Evolutionary conservation across 30 jellyfish, hydroid and myxozoan species (phyloP), one percentile per base, ranked within the genome.

Genomic region (Calvadosia cruxmelitensis): DNA sequence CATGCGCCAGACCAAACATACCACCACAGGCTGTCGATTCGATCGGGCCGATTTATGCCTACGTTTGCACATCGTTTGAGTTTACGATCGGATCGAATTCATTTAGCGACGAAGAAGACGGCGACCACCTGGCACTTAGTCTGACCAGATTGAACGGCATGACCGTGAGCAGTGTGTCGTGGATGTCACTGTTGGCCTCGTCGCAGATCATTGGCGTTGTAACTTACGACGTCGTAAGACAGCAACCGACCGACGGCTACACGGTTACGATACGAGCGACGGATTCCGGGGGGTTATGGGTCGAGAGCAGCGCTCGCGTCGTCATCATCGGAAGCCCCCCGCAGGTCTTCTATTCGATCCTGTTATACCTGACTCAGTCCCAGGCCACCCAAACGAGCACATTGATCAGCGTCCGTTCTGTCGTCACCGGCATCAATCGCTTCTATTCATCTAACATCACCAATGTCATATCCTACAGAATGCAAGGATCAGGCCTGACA

Each of bases 61-160:
- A 72, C 33, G 13, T 76, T 27, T 87, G 94, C 52, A 78, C 97
- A 0, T 77, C 84, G 33, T 71, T 80, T 42, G 63, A 65, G 15
- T 80, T 67, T 61, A 76, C 93, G 3, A 13, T 87, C 24, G 69
- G 78, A 25, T 25, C 84, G 26, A 52, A 63, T n/a, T 73, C 94
- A 29, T 87, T 87, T 51, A 65, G 76, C 2, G 97, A 87, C 50
- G 95, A 75, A 65, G 95, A 81, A 62, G 93, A 81, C 81, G 76
- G 79, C 24, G 24, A 33, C n/a, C 7, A 31, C 12, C 70, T 86
- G 42, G 32, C 50, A 24, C 63, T 68, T 0, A 36, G 76, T 23
- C 76, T 86, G 0, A 79, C 83, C 20, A 72, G 73, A 25, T 42
- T 87, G 13, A 72, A 87, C 61, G 90, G 85, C 63, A 49, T 80